Evolutionary conservation across 2,113 vertebrate genomes (phyloP).

Genomic region (Cnemophilus loriae): DNA sequence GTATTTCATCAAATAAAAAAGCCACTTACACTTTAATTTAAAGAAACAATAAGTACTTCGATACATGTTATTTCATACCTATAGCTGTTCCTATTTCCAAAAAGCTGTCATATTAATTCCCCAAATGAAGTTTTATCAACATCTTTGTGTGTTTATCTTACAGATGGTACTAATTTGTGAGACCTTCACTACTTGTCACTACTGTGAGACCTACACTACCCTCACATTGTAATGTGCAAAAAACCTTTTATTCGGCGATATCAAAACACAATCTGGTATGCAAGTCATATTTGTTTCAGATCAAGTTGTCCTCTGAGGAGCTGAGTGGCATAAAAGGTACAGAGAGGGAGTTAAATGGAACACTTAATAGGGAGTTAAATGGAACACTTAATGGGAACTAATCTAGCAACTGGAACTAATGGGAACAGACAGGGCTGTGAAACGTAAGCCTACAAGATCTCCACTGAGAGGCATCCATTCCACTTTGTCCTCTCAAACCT

Average conservation of each 20-base stretch:
- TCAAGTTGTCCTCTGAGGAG: background rate
- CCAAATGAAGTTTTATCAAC: background rate
- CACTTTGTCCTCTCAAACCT: background rate
- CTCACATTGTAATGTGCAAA: background rate
- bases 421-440: constrained; percentile 55
- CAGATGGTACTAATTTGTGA: background rate
- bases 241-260: background rate
- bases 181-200: background rate
- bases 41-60: background rate
- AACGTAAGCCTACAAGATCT: constrained; percentile 53
- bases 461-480: constrained; percentile 28
- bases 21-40: background rate
- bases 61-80: background rate
- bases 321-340: background rate
- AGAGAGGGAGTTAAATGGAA: background rate
- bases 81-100: background rate
- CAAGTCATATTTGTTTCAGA: background rate
- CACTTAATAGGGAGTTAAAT: background rate
- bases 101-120: background rate
- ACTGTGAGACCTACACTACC: background rate
- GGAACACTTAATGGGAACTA: constrained; percentile 9
- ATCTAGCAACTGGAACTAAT: constrained; percentile 63
- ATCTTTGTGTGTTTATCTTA: background rate
- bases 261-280: background rate
- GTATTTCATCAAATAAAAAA: background rate